Conservation (phyloP, 2,113 vertebrate genomes). For the Mormyrus iriodes region DNA sequence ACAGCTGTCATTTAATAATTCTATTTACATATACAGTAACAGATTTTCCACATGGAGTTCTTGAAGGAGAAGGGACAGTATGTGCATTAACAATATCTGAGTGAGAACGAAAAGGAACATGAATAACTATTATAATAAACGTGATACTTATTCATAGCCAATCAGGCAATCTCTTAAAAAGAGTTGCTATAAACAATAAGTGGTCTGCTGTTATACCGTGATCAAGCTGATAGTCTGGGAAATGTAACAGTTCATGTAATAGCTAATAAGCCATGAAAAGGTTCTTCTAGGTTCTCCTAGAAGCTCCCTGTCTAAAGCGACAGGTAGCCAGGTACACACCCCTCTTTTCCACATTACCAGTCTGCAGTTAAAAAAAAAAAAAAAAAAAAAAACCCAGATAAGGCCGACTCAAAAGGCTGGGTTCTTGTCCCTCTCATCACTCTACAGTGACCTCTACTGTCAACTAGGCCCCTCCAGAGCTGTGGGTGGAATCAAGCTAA, state of each 20-base stretch:
- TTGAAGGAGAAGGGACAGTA: background rate
- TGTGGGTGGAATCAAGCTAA: background rate
- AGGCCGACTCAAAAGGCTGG: background rate
- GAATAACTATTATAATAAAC: too few species aligned
- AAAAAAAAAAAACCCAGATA: background rate
- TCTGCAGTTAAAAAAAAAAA: too few species aligned
- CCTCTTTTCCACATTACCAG: too few species aligned
- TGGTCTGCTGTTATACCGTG: background rate
- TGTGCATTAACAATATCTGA: background rate
- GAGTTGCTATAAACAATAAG: background rate
- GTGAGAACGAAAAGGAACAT: background rate
- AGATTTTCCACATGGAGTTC: background rate
- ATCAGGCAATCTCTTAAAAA: background rate
- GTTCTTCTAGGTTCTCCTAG: background rate
- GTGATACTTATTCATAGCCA: too few species aligned
- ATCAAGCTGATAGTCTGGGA: background rate
- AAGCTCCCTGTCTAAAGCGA: background rate
- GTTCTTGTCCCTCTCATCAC: background rate
- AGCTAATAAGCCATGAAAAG: background rate
- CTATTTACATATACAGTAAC: background rate
- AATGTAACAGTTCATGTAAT: background rate
- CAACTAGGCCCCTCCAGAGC: background rate
- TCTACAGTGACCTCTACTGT: background rate
- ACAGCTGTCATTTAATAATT: background rate
- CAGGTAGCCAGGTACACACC: background rate